A percentile compares a stretch with the other conserved stretches of the same genome.
phyloP scores from a whole-genome alignment of 2,113 vertebrate genomes.

The Nothoprocta perdicaria region DNA sequence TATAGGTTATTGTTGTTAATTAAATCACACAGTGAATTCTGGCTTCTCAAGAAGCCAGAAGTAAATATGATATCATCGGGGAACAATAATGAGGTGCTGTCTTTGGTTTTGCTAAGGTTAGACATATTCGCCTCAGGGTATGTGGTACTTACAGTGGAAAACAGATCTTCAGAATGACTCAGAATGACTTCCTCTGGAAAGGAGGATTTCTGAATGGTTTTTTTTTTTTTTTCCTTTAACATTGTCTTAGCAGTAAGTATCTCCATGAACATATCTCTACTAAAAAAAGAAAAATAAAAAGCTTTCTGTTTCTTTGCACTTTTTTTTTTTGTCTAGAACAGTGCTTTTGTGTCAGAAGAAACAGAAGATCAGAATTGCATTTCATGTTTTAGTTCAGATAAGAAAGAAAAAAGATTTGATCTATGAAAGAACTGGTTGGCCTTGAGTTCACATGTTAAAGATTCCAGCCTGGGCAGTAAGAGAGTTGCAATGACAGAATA shows the following conservation, averaged over 20 bases:
- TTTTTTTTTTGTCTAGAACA: neutral
- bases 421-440: neutral
- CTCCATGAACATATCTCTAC: neutral
- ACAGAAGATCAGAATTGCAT: neutral
- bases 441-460: neutral
- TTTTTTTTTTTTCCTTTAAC: neutral
- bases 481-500: neutral
- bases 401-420: neutral
- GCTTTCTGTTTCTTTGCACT: neutral
- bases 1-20: neutral
- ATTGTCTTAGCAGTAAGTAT: neutral
- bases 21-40: neutral
- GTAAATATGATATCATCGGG: neutral
- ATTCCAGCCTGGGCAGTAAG: neutral
- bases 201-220: neutral
- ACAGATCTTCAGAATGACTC: neutral
- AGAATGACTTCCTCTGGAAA: neutral
- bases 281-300: neutral
- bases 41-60: neutral
- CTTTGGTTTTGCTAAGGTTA: neutral
- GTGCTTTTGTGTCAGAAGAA: neutral
- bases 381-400: neutral
- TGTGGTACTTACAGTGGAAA: neutral
- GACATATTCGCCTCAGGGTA: neutral
- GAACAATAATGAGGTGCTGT: neutral